Percentiles rank a stretch among this genome's conserved stretches.
These are phyloP conservation scores for Sclerodermus sp. DNA, from an alignment of 2,888 invertebrate genomes.

Conservation along the genomic window DNA sequence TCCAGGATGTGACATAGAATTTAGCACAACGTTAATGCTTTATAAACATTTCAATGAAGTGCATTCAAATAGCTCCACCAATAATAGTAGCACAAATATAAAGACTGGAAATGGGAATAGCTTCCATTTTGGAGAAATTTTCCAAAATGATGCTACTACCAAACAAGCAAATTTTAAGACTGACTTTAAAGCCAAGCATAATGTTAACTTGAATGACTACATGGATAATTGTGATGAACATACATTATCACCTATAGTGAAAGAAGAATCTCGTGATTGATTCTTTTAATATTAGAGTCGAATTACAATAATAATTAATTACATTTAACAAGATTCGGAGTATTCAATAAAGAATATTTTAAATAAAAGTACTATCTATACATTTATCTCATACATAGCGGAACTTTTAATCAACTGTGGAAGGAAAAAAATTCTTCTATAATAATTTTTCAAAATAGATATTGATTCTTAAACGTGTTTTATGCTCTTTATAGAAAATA, in stretches of 20 bases:
- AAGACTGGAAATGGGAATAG: conserved; percentile 54
- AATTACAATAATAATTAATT: conserved; percentile 20
- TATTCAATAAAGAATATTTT: conserved; percentile 21
- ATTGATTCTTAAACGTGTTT: background rate
- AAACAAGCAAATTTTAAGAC: conserved; percentile 53
- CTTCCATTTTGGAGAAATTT: conserved; percentile 45
- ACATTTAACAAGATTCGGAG: conserved; percentile 18
- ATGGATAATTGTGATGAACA: conserved; percentile 38
- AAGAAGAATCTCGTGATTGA: conserved; percentile 49
- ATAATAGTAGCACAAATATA: conserved; percentile 42
- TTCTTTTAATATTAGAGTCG: conserved; percentile 20
- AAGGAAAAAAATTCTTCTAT: background rate
- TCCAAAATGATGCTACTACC: conserved; percentile 44
- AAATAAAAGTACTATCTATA: background rate
- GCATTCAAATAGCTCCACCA: conserved; percentile 39
- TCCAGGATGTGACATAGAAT: conserved; percentile 47
- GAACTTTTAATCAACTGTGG: background rate
- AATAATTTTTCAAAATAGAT: background rate
- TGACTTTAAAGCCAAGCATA: conserved; percentile 55
- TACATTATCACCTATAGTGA: conserved; percentile 34
- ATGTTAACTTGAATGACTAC: conserved; percentile 42
- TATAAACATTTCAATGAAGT: conserved; percentile 50
- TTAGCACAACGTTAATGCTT: conserved; percentile 42
- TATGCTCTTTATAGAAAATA: background rate
- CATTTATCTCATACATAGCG: background rate